phyloP scores from a whole-genome alignment of 2,113 vertebrate species.

The Mesoclemmys tuberculata region DNA sequence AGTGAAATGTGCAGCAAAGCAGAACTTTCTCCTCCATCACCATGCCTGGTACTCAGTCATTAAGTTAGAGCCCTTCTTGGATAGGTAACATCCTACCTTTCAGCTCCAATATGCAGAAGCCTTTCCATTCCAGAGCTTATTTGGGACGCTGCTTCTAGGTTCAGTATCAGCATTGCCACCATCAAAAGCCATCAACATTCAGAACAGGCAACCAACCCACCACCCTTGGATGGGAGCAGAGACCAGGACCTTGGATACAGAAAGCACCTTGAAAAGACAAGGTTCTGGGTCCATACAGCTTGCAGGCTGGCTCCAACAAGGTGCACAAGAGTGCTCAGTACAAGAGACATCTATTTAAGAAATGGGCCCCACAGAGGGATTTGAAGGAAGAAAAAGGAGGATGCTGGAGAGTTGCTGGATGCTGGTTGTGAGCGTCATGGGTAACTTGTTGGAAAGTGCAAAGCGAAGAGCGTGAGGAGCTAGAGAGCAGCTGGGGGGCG shows the following conservation, averaged over 20 bases:
- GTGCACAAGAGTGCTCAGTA: neutral
- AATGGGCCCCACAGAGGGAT: neutral
- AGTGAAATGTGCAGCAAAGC: neutral
- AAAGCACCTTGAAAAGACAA: neutral
- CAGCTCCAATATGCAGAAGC: neutral
- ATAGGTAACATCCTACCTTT: neutral
- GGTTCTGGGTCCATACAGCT: neutral
- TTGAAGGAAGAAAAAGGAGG: neutral
- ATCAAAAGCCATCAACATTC: neutral
- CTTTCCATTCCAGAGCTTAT: neutral
- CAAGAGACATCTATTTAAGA: neutral
- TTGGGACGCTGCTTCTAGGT: neutral
- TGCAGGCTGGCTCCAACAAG: neutral
- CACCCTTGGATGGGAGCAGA: neutral
- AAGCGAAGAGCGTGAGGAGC: neutral
- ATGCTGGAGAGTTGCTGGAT: neutral
- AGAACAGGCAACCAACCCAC: neutral
- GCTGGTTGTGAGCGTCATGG: neutral
- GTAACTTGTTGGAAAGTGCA: neutral
- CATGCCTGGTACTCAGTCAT: neutral
- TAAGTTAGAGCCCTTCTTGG: neutral
- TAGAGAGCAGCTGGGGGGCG: neutral
- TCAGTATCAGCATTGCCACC: neutral
- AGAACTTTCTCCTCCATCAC: neutral
- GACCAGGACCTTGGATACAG: neutral